Conservation (phyloP, 2,113 vertebrate species). For the Ardeotis arabs region DNA sequence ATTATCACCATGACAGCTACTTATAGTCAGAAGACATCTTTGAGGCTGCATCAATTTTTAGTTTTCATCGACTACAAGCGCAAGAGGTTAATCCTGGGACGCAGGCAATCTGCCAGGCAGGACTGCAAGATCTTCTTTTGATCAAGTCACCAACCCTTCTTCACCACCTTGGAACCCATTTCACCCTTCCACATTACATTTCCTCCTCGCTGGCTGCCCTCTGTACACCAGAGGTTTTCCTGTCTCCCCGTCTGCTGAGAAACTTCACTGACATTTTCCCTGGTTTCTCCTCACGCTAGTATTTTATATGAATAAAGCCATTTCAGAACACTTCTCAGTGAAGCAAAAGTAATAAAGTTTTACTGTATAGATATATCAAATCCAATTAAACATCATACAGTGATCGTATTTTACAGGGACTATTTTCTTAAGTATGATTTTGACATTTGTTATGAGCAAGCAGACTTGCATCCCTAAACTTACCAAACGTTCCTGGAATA, state of each 20-base stretch:
- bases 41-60: neutral
- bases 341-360: neutral
- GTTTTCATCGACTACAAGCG: fast-evolving
- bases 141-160: neutral
- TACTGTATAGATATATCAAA: neutral
- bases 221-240: neutral
- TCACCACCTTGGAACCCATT: neutral
- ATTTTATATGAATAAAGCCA: neutral
- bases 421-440: neutral
- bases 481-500: neutral
- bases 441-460: neutral
- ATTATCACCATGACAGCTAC: neutral
- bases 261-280: neutral
- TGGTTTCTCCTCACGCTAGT: neutral
- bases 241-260: neutral
- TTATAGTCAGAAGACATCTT: neutral
- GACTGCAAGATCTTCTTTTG: neutral
- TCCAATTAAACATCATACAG: neutral
- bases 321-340: neutral
- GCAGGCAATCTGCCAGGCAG: neutral
- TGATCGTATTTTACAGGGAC: neutral
- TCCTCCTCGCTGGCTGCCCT: neutral
- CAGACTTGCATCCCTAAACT: neutral
- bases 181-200: neutral
- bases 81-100: neutral